Evolutionary conservation across 2,888 invertebrate species (phyloP), one percentile per base, ranked within the genome.

Genomic region (Trisateles emortualis): DNA sequence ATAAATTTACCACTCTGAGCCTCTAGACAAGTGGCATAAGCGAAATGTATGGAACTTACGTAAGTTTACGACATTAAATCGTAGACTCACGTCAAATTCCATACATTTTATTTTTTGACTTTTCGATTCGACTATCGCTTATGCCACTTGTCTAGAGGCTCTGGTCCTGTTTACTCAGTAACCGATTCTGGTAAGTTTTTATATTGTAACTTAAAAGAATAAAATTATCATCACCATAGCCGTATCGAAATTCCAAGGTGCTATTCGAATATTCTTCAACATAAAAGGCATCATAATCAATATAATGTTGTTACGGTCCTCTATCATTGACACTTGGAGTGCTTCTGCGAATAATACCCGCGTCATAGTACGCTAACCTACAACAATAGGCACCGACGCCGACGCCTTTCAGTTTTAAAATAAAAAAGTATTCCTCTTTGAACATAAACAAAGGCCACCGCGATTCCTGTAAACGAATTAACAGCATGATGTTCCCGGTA

Each of bases 391-490:
- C 61, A n/a, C 57, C 68, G 59, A 70, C 55, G 68, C 68, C 76
- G 77, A 74, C 70, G 74, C 62, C 68, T 73, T 76, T 76, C 76
- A 81, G 79, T 65, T 65, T 58, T 73, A 61, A 73, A 81, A 10
- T 2, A 33, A 82, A 82, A 84, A 83, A 80, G 75, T 87, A 86
- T 88, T 78, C 84, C 76, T 76, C 74, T 78, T 81, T 72, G 72
- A 74, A 76, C 74, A 76, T 80, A 83, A 83, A 90, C 87, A 88
- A 88, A 84, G 80, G 74, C 73, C 64, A 56, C 68, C 52, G 60
- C 66, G 67, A 72, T 88, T 88, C 88, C 74, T 77, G 87, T 83
- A 88, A 75, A 68, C 77, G 78, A 78, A 83, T 84, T 82, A 81
- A 79, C 74, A 75, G 75, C 73, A 52, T 66, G 59, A 60, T 64